phyloP scores from a whole-genome alignment of 2,888 invertebrate species.

The Tortricodes alternella region DNA sequence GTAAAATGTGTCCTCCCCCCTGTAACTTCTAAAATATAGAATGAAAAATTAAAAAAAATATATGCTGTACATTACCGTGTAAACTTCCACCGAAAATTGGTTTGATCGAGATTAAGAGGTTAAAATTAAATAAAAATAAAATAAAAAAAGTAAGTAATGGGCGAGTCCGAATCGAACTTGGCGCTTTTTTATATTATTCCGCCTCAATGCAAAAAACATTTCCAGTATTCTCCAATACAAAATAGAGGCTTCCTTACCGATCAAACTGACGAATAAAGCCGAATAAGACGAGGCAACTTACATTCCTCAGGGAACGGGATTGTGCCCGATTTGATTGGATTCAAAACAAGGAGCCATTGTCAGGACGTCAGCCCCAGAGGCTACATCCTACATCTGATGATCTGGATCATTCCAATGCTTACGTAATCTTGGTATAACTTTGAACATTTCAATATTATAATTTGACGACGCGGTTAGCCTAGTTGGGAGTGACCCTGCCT shows the following conservation, averaged over 20 bases:
- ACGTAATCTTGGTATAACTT: conserved; percentile 35
- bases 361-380: conserved; percentile 34
- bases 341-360: conserved; percentile 44
- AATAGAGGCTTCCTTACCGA: conserved; percentile 1
- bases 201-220: background rate
- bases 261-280: conserved; percentile 6
- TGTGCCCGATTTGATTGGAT: conserved; percentile 42
- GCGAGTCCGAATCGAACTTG: too few species aligned
- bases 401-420: conserved; percentile 36
- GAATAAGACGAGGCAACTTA: conserved; percentile 15
- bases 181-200: background rate
- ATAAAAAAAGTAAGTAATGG: too few species aligned
- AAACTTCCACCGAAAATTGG: too few species aligned
- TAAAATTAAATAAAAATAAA: too few species aligned
- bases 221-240: background rate
- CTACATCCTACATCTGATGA: too few species aligned
- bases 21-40: too few species aligned
- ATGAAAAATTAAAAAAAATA: too few species aligned
- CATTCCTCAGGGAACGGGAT: conserved; percentile 8
- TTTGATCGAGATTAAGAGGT: too few species aligned
- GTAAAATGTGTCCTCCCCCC: too few species aligned
- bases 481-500: too few species aligned
- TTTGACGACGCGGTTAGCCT: too few species aligned
- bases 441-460: background rate
- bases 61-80: too few species aligned